A percentile compares a stretch with the other conserved stretches of the same genome.
These are phyloP conservation scores for Plusia festucae DNA, from an alignment of 2,888 invertebrate genomes.

Conservation along the genomic window DNA sequence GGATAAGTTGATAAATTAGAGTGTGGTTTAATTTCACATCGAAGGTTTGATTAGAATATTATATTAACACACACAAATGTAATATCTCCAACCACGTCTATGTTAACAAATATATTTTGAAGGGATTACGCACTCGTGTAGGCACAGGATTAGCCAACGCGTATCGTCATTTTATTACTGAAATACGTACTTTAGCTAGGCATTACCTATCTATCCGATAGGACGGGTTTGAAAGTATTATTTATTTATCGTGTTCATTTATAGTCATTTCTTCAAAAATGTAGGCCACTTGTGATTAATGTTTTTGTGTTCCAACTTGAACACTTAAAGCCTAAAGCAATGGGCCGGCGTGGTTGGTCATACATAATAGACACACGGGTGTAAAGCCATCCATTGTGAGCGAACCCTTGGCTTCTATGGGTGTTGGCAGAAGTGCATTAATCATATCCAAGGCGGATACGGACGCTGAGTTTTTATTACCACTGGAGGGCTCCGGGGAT, in stretches of 20 bases:
- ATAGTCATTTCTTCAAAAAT: not conserved
- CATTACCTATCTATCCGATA: not conserved
- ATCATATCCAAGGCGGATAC: constrained; percentile 61
- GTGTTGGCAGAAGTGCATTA: constrained; percentile 61
- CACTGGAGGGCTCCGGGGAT: constrained; percentile 58
- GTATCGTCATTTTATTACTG: not conserved
- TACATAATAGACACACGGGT: constrained; percentile 57
- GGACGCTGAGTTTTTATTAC: constrained; percentile 62
- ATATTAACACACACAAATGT: not conserved
- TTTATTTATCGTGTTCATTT: not conserved
- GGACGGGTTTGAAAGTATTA: not conserved
- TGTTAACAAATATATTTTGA: not conserved
- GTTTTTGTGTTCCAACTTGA: constrained; percentile 29
- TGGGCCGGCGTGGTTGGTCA: constrained; percentile 20
- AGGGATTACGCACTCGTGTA: not conserved
- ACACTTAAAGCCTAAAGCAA: constrained; percentile 32
- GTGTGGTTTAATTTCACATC: not conserved
- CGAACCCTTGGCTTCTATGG: constrained; percentile 56
- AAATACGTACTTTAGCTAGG: not conserved
- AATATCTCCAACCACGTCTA: not conserved
- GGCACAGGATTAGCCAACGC: not conserved
- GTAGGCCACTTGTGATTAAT: constrained; percentile 1
- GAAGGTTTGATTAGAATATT: not conserved
- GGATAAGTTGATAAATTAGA: not conserved
- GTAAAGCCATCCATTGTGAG: constrained; percentile 59